Conservation (phyloP, 2,888 invertebrate genomes). For the Drosophila seclusa region DNA sequence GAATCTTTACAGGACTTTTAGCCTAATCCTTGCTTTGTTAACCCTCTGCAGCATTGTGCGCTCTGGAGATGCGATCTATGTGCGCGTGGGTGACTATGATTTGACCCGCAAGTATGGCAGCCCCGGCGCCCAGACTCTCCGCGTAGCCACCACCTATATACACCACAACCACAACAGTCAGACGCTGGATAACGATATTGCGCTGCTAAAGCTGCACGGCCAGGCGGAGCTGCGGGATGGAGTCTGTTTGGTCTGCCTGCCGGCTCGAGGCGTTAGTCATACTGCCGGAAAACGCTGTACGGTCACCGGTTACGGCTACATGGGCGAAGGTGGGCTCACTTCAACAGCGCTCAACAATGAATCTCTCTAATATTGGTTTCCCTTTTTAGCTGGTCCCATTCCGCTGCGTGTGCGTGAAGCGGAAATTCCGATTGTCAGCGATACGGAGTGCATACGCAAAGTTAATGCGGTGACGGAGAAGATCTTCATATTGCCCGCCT, state of each 20-base stretch:
- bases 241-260: conserved; percentile 90
- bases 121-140: conserved; percentile 94
- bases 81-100: conserved; percentile 96
- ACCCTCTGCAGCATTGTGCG: conserved; percentile 90
- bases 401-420: conserved; percentile 95
- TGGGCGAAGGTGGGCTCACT: conserved; percentile 91
- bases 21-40: not conserved
- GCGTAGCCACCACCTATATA: conserved; percentile 96
- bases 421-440: conserved; percentile 96
- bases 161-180: conserved; percentile 98
- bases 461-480: conserved; percentile 98
- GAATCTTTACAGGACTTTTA: not conserved
- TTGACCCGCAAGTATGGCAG: conserved; percentile 95
- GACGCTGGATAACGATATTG: conserved; percentile 97
- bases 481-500: conserved; percentile 96
- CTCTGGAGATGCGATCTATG: conserved; percentile 97
- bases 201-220: conserved; percentile 94
- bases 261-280: conserved; percentile 94
- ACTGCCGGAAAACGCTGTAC: conserved; percentile 96
- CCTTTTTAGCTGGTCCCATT: conserved; percentile 92
- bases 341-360: not conserved
- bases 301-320: conserved; percentile 97
- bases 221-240: conserved; percentile 95
- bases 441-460: conserved; percentile 95
- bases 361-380: not conserved